phyloP scores from a whole-genome alignment of 2,113 vertebrate genomes.

The Toxostoma redivivum region DNA sequence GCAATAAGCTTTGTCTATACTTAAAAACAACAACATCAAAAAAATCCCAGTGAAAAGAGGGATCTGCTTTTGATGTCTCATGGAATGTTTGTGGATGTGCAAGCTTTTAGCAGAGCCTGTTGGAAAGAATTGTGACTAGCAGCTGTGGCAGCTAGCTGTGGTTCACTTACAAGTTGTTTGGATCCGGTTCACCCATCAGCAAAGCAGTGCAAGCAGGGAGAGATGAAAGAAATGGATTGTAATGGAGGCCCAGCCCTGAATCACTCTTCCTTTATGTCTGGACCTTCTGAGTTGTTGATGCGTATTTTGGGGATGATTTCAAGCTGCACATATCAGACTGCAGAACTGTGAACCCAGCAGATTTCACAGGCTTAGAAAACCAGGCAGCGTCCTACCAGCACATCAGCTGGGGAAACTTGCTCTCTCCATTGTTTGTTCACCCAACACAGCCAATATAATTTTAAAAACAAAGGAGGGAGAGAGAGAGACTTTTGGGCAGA shows the following conservation, averaged over 20 bases:
- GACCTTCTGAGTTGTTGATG: not conserved
- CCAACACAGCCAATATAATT: not conserved
- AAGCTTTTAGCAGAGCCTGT: not conserved
- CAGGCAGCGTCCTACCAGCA: not conserved
- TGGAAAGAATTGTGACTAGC: not conserved
- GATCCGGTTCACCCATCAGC: not conserved
- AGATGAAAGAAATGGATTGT: not conserved
- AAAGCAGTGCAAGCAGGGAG: not conserved
- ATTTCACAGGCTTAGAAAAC: not conserved
- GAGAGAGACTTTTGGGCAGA: not conserved
- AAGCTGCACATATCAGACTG: not conserved
- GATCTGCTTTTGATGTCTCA: accelerated
- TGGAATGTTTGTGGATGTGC: not conserved
- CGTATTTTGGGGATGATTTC: accelerated
- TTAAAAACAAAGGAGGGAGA: not conserved
- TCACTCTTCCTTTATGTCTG: not conserved
- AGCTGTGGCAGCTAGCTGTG: not conserved
- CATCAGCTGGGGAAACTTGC: not conserved
- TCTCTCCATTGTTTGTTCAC: not conserved
- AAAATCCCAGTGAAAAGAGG: not conserved
- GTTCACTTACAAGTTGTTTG: not conserved
- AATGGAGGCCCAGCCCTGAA: not conserved
- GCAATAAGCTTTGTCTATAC: not conserved
- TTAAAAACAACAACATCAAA: too few relatives aligned
- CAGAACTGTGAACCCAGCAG: not conserved